phyloP scores from a whole-genome alignment of 2,888 invertebrate species.

The Miltochrista miniata region DNA sequence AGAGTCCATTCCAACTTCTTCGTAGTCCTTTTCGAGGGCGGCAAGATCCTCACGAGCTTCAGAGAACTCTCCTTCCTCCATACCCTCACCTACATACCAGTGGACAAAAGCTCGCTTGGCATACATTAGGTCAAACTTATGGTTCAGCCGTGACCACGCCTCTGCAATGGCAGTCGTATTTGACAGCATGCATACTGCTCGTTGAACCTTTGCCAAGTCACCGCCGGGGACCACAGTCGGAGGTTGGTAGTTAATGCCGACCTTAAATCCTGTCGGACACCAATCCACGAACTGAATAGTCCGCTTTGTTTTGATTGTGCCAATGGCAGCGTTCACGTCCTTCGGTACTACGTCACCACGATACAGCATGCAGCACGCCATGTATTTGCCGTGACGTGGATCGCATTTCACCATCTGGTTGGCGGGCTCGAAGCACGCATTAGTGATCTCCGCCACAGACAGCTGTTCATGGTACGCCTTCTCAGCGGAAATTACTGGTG shows the following conservation, averaged over 20 bases:
- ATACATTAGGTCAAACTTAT: slow-evolving; percentile 98
- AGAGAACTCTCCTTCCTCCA: slow-evolving; percentile 94
- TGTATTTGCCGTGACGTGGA: slow-evolving; percentile 94
- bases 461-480: slow-evolving; percentile 97
- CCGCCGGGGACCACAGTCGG: slow-evolving; percentile 95
- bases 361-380: slow-evolving; percentile 98
- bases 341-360: slow-evolving; percentile 97
- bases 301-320: slow-evolving; percentile 96
- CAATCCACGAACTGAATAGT: slow-evolving; percentile 97
- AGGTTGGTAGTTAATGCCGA: slow-evolving; percentile 94
- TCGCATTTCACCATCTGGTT: slow-evolving; percentile 98
- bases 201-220: slow-evolving; percentile 95
- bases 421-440: slow-evolving; percentile 97
- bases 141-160: slow-evolving; percentile 97
- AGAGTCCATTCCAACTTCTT: slow-evolving; percentile 94
- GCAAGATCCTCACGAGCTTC: slow-evolving; percentile 87
- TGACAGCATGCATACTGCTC: slow-evolving; percentile 98
- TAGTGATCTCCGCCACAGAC: slow-evolving; percentile 96
- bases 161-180: slow-evolving; percentile 99
- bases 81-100: slow-evolving; percentile 95
- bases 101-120: slow-evolving; percentile 98
- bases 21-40: slow-evolving; percentile 92
- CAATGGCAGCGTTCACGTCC: slow-evolving; percentile 96
- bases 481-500: slow-evolving; percentile 95
- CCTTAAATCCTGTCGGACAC: slow-evolving; percentile 91